A percentile compares a stretch with the other conserved stretches of the same genome.
These are phyloP conservation scores for Lepus townsendii DNA, from an alignment of 2,797 vertebrate species.

Conservation along the genomic window DNA sequence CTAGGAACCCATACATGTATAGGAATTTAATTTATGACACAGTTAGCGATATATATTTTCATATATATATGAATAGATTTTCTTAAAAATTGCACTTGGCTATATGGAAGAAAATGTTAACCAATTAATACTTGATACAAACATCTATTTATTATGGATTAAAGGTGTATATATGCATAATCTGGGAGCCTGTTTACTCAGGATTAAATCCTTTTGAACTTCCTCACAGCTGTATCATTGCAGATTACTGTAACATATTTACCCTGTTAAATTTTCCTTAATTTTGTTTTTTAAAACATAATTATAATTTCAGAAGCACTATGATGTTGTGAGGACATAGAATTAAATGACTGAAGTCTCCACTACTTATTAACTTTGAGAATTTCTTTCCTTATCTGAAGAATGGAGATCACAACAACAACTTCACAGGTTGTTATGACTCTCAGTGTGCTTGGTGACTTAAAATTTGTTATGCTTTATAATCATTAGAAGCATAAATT, in stretches of 20 bases:
- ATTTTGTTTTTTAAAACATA: not conserved
- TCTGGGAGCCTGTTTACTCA: not conserved
- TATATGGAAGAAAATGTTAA: not conserved
- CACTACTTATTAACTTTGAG: not conserved
- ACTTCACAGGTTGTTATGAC: not conserved
- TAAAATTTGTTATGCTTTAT: not conserved
- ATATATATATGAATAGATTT: not conserved
- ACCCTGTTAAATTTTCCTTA: not conserved
- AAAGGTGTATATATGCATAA: too few relatives aligned
- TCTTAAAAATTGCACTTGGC: not conserved
- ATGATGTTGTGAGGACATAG: not conserved
- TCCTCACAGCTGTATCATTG: not conserved
- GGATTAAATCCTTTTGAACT: not conserved
- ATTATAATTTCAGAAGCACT: conserved; percentile 23
- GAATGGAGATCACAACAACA: not conserved
- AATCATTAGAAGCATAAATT: not conserved
- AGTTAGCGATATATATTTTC: not conserved
- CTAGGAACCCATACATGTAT: not conserved
- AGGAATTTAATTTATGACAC: not conserved
- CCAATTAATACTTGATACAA: not conserved
- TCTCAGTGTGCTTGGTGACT: not conserved
- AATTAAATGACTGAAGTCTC: not conserved
- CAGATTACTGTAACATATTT: not conserved
- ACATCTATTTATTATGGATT: too few relatives aligned
- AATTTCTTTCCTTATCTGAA: not conserved